Evolutionary conservation across 2,113 vertebrate species (phyloP), one percentile per base, ranked within the genome.

Genomic region (Podiceps cristatus): DNA sequence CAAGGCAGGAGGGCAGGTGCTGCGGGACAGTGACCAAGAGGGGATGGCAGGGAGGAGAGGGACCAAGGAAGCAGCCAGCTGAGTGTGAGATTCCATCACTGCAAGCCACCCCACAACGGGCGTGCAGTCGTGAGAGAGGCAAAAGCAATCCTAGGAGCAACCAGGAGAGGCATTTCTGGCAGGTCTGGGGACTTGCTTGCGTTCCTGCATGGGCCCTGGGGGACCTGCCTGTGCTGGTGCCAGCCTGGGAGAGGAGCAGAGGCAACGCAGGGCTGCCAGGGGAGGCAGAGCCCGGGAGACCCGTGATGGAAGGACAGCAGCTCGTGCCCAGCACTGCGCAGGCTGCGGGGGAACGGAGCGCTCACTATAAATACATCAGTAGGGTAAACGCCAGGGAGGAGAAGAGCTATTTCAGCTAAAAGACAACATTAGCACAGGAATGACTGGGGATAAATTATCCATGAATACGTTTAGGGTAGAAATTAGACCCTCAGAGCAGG

Each of bases 331-430:
- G 81, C 69, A 13, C 71, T 33, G 86, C 3, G 0, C 93, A 49
- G 76, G 86, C 84, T 88, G 96, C 10, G 5, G 66, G 47, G 62
- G 91, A 96, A 52, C 0, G 0, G 69, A 75, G 60, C 4, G 1
- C 81, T 95, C 93, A n/a, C 96, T 96, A 93, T 96, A 96, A 97
- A 96, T 96, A 93, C 69, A 94, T 96, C 84, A 94, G 76, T 9
- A 15, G 85, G 74, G 84, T 89, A 52, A 96, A 94, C 4, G 27
- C 81, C 95, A 82, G 84, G 93, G 96, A 96, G 75, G 75, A 93
- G 89, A 85, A 91, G 66, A 96, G 96, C 95, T 95, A 97, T 95
- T 96, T 97, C 93, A 96, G 95, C 96, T 96, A 88, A 95, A 97
- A 97, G 84, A 94, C 69, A 96, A 91, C 17, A 45, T 96, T 96